These are phyloP conservation scores for Agrotis ipsilon DNA, from an alignment of 2,888 invertebrate genomes.

Conservation along the genomic window DNA sequence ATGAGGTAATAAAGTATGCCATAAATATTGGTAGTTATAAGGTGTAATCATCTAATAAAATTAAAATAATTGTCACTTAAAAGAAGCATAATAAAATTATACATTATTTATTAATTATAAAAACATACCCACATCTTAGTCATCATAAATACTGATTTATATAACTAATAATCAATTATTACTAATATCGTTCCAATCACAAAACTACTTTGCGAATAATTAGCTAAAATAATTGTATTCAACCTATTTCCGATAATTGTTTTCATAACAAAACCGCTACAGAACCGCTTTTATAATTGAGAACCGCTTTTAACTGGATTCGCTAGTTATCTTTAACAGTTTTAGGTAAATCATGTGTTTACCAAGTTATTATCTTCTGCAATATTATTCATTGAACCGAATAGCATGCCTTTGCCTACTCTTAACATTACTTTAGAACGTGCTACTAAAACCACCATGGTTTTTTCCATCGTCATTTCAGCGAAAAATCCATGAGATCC, in stretches of 20 bases:
- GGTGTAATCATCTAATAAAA: no score
- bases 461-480: constrained; percentile 1
- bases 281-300: constrained; percentile 44
- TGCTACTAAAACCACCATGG: constrained; percentile 8
- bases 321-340: constrained; percentile 46
- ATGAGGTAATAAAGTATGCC: not conserved
- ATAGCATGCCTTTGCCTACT: not conserved
- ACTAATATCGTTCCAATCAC: constrained; percentile 27
- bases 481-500: no score
- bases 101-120: no score
- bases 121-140: no score
- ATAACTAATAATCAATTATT: not conserved
- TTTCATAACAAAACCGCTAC: constrained; percentile 58
- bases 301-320: constrained; percentile 63
- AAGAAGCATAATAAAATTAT: no score
- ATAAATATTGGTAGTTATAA: not conserved
- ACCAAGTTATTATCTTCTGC: constrained; percentile 29
- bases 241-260: constrained; percentile 52
- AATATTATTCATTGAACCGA: constrained; percentile 32
- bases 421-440: constrained; percentile 9
- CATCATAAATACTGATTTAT: not conserved
- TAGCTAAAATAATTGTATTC: constrained; percentile 46
- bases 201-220: constrained; percentile 36
- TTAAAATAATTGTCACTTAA: no score
- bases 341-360: constrained; percentile 44